Evolutionary conservation across 2,888 invertebrate species (phyloP).

Genomic region (Parnassius apollo): DNA sequence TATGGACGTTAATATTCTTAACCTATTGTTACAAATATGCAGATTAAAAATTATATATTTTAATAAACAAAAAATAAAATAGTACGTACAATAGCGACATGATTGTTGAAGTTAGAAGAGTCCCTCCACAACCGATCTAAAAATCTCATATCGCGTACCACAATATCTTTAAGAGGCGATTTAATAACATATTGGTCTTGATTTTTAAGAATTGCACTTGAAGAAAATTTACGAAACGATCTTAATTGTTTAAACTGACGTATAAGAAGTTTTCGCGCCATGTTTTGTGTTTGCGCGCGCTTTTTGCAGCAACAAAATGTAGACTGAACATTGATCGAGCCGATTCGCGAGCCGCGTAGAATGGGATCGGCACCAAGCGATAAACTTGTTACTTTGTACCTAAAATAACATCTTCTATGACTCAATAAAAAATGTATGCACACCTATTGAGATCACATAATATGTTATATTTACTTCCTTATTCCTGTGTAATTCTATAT

Average conservation of each 20-base stretch:
- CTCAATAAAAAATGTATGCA: too few relatives aligned
- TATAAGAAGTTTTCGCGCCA: slow-evolving; percentile 60
- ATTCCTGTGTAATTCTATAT: too few relatives aligned
- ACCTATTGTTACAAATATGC: too few relatives aligned
- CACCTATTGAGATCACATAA: too few relatives aligned
- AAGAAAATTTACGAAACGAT: slow-evolving; percentile 54
- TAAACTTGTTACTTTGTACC: slow-evolving; percentile 10
- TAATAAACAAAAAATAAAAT: not conserved
- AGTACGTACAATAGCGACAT: slow-evolving; percentile 64
- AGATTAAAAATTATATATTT: not conserved
- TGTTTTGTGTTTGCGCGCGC: slow-evolving; percentile 53
- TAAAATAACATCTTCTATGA: slow-evolving; percentile 6
- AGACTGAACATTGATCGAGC: slow-evolving; percentile 41
- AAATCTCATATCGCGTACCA: slow-evolving; percentile 55
- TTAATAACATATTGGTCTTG: slow-evolving; percentile 58
- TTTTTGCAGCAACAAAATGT: slow-evolving; percentile 34
- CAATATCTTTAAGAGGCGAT: slow-evolving; percentile 57
- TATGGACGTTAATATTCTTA: too few relatives aligned
- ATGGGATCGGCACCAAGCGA: slow-evolving; percentile 2
- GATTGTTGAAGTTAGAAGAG: slow-evolving; percentile 51
- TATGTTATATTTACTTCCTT: too few relatives aligned
- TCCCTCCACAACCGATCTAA: slow-evolving; percentile 61
- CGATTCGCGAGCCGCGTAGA: slow-evolving; percentile 5
- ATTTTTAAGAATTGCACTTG: slow-evolving; percentile 45
- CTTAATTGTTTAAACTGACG: slow-evolving; percentile 61